Conservation (phyloP, 2,888 invertebrate genomes). For the Thymelicus acteon region DNA sequence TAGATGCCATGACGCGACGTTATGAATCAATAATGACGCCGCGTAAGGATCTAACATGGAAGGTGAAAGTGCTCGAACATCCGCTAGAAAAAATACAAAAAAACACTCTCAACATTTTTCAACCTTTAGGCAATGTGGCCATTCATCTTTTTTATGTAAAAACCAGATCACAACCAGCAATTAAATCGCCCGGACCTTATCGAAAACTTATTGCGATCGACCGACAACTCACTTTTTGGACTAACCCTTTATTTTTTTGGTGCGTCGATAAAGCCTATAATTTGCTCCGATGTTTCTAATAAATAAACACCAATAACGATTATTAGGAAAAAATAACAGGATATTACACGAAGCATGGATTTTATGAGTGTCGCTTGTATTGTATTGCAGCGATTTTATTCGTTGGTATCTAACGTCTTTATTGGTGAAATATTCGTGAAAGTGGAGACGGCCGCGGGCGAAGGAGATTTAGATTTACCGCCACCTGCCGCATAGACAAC, state of each 20-base stretch:
- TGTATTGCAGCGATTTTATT: slow-evolving; percentile 64
- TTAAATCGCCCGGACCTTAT: slow-evolving; percentile 84
- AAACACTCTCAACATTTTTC: slow-evolving; percentile 72
- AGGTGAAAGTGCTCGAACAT: slow-evolving; percentile 76
- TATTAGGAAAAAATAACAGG: slow-evolving; percentile 84
- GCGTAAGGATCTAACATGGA: slow-evolving; percentile 60
- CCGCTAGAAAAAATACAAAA: slow-evolving; percentile 74
- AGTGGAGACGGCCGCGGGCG: slow-evolving; percentile 72
- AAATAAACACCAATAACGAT: slow-evolving; percentile 85
- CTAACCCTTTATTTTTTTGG: slow-evolving; percentile 83
- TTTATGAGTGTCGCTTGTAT: slow-evolving; percentile 74
- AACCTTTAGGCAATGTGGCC: slow-evolving; percentile 75
- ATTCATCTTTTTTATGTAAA: slow-evolving; percentile 84
- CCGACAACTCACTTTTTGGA: slow-evolving; percentile 83
- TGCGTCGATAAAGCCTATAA: slow-evolving; percentile 81
- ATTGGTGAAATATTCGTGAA: slow-evolving; percentile 80
- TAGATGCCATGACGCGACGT: slow-evolving; percentile 56
- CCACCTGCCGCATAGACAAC: slow-evolving; percentile 66
- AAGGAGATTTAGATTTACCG: slow-evolving; percentile 72
- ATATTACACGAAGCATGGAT: slow-evolving; percentile 74
- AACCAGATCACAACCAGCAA: slow-evolving; percentile 84
- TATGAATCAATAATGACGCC: slow-evolving; percentile 70
- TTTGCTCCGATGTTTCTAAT: slow-evolving; percentile 81
- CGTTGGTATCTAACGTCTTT: slow-evolving; percentile 77
- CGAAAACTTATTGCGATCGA: slow-evolving; percentile 84